Evolutionary conservation across 2,888 invertebrate species (phyloP).

Genomic region (Nephrotoma flavescens): DNA sequence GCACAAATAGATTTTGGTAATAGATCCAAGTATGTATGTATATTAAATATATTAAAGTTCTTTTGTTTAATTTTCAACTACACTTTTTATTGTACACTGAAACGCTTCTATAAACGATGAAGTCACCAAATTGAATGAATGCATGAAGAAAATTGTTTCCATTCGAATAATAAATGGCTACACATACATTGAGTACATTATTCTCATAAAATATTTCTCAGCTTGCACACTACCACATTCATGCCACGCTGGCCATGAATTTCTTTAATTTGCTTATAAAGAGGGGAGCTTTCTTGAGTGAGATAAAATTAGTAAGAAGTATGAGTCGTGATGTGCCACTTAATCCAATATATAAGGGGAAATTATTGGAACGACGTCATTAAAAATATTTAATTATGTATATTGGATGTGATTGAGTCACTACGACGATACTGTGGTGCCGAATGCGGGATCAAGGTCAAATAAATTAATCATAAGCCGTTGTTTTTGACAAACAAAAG

Average conservation of each 20-base stretch:
- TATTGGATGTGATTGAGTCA: not conserved
- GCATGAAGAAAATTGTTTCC: not conserved
- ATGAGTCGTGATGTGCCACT: not conserved
- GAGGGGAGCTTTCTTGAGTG: not conserved
- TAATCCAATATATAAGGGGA: not conserved
- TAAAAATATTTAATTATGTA: not conserved
- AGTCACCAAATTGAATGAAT: not conserved
- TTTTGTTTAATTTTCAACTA: not conserved
- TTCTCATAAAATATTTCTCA: not conserved
- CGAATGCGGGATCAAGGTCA: too few species aligned
- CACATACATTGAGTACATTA: not conserved
- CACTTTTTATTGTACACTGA: not conserved
- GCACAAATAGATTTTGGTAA: not conserved
- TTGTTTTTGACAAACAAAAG: too few species aligned
- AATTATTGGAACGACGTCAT: not conserved
- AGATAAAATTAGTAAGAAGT: not conserved
- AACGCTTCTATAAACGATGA: not conserved
- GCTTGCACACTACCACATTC: not conserved
- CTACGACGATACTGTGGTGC: not conserved
- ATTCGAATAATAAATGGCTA: not conserved
- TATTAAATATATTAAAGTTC: not conserved
- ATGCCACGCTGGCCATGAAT: not conserved
- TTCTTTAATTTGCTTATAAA: not conserved
- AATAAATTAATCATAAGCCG: too few species aligned
- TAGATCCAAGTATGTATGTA: too few species aligned